Percentiles rank a stretch among this genome's conserved stretches.
These are phyloP conservation scores for Paratilapia polleni DNA, from an alignment of 2,113 vertebrate species.

Conservation along the genomic window DNA sequence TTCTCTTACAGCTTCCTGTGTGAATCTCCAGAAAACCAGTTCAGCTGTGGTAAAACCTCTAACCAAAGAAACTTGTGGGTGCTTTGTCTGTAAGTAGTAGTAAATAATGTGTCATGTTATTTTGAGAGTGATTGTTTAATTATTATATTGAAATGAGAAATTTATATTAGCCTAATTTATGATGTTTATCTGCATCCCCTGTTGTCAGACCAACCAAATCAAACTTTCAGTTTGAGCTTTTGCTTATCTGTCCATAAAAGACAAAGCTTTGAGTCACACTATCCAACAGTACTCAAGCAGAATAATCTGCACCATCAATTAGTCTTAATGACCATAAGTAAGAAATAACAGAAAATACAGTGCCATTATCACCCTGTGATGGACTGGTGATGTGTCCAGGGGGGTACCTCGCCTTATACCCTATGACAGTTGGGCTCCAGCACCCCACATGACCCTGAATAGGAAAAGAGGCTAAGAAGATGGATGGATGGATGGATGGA, in stretches of 20 bases:
- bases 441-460: neutral
- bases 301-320: neutral
- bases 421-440: neutral
- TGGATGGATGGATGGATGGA: neutral
- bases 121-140: neutral
- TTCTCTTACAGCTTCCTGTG: neutral
- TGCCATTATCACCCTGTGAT: neutral
- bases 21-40: neutral
- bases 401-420: neutral
- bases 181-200: neutral
- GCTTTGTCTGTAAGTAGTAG: neutral
- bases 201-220: too few relatives aligned
- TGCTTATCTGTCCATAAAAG: too few relatives aligned
- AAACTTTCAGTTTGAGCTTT: too few relatives aligned
- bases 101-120: neutral
- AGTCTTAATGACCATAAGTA: neutral
- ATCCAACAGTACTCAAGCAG: neutral
- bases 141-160: neutral
- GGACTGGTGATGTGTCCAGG: fast-evolving
- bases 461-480: neutral
- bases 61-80: neutral
- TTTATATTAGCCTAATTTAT: neutral
- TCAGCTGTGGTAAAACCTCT: neutral
- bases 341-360: neutral
- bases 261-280: too few relatives aligned